Base-by-base conservation (phyloP, 2,113 vertebrate species). In the Amblyornis subalaris region DNA sequence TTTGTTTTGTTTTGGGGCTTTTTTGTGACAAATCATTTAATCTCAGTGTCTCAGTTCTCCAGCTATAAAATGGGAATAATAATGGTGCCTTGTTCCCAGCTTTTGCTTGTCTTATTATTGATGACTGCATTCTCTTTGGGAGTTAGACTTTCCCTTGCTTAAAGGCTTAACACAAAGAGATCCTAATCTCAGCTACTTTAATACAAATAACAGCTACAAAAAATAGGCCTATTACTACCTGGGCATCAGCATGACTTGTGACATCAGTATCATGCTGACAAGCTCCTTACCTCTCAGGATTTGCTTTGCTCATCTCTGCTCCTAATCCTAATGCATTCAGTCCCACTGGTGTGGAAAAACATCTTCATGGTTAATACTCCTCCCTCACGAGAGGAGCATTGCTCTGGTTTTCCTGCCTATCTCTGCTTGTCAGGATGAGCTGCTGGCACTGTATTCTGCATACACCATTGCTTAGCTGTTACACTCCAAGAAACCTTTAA, bases 181-280 rank as follows among this genome's bases (percentile, higher is more conserved):
- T 91, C 82, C 82, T 95, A 90, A 97, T 96, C 92, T 95, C 90
- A 84, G 75, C 79, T 95, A 69, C 90, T 90, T 91, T 95, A 91
- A 85, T 91, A 90, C 75, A 94, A 97, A 90, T 90, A 97, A 78
- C 57, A 81, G 54, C 65, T 79, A 60, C 84, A 76, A 88, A 93
- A 95, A 80, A 40, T 38, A 85, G 67, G 12, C 5, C 35, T 88
- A 84, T 97, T 95, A 95, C 95, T 94, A 95, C 85, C 95, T 94
- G 95, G 92, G 93, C 94, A 96, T 95, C 91, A 88, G 90, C 79
- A 84, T 78, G 79, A 69, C 92, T 90, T 90, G 89, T 90, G 79
- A 78, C 85, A 94, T 94, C 82, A 95, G 61, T 91, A 94, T 72
- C 89, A 76, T 65, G 79, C 91, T 93, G 91, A 90, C 85, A 91